Percentiles rank a stretch among this genome's conserved stretches.
Conservation (phyloP, 1,140 invertebrate genomes). For the Ericerus pela region DNA sequence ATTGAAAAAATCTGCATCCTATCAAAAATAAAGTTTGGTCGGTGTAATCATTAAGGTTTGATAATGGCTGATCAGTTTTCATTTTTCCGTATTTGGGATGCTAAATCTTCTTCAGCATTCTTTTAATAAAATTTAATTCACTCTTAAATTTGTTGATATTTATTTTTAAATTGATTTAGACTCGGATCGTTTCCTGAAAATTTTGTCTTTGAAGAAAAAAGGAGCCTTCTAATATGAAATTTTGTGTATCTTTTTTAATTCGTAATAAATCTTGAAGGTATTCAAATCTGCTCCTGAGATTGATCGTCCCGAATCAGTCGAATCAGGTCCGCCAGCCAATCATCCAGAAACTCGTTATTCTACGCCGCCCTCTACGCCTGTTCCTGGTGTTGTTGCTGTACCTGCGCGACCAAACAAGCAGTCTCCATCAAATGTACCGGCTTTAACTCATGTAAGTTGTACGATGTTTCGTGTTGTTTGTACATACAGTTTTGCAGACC, state of each 20-base stretch:
- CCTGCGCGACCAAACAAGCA: conserved; percentile 14
- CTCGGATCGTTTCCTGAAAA: no score
- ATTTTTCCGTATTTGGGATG: no score
- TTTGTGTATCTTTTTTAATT: no score
- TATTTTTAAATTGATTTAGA: no score
- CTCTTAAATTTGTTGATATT: no score
- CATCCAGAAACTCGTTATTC: not conserved
- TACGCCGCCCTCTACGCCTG: conserved; percentile 8
- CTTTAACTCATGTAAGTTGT: conserved; percentile 22
- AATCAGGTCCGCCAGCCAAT: conserved; percentile 6
- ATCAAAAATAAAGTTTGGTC: no score
- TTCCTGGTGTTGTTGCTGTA: conserved; percentile 17
- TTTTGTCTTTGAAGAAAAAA: no score
- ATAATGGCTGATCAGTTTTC: no score
- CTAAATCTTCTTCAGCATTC: not conserved
- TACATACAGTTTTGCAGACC: not conserved
- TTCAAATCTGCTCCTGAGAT: conserved; percentile 33
- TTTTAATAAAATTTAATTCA: conserved; percentile 10
- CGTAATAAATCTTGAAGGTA: no score
- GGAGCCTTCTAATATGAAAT: no score
- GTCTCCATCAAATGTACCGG: conserved; percentile 15
- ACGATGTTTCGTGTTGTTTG: not conserved
- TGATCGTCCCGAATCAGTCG: conserved; percentile 16
- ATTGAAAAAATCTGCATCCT: no score
- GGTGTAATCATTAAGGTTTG: no score